phyloP scores from a whole-genome alignment of 2,888 invertebrate species.

The Augochlorella aurata region DNA sequence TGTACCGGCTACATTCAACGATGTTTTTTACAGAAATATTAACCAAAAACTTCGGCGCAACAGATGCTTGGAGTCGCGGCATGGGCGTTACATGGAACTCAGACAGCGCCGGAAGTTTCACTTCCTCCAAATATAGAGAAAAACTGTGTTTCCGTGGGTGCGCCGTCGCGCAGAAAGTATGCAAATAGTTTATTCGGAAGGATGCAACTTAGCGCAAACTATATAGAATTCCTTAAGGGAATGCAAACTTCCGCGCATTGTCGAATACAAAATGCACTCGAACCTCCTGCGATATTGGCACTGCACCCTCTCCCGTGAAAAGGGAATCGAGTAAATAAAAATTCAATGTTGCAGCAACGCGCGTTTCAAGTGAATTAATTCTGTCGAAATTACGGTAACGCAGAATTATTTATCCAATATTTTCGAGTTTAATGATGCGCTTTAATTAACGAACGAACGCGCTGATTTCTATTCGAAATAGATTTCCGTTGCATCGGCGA shows the following conservation, averaged over 20 bases:
- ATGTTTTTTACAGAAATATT: constrained; percentile 19
- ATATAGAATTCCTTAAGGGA: constrained; percentile 1
- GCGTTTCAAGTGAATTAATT: too few species aligned
- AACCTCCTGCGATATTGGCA: neutral
- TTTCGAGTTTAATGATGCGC: too few species aligned
- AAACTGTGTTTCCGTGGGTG: neutral
- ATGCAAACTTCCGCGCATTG: neutral
- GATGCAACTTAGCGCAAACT: neutral
- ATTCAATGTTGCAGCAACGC: too few species aligned
- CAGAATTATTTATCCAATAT: too few species aligned
- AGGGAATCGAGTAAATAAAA: neutral
- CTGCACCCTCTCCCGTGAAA: neutral
- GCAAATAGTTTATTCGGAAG: constrained; percentile 9
- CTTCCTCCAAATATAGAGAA: neutral
- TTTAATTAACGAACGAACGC: too few species aligned
- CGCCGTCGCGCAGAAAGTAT: too few species aligned
- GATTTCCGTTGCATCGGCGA: too few species aligned
- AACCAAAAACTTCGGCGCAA: constrained; percentile 16
- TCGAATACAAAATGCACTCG: constrained; percentile 2
- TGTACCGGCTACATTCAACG: constrained; percentile 7
- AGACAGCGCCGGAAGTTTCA: neutral
- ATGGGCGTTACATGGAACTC: neutral
- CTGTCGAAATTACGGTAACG: too few species aligned
- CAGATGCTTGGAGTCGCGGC: constrained; percentile 24
- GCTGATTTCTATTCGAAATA: too few species aligned